These are phyloP conservation scores for Sycobia sp. DNA, from an alignment of 1,140 invertebrate genomes.

Conservation along the genomic window DNA sequence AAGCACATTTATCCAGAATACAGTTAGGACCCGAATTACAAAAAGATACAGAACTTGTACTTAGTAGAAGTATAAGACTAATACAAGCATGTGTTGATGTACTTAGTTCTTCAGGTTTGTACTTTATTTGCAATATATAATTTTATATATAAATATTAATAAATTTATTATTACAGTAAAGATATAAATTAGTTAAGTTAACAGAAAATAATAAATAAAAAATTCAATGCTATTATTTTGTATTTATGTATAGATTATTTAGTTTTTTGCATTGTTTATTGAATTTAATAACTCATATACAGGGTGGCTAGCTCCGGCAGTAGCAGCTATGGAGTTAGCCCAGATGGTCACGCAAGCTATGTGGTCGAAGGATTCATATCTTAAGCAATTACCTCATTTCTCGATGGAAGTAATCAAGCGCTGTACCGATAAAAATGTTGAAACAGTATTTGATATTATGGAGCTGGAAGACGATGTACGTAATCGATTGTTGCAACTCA, in stretches of 20 bases:
- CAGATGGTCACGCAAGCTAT: conserved; percentile 99
- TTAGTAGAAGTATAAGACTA: conserved; percentile 85
- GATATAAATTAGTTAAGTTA: too few relatives aligned
- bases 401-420: conserved; percentile 86
- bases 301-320: conserved; percentile 96
- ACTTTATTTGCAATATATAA: not conserved
- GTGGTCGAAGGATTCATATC: conserved; percentile 98
- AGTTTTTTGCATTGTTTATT: not conserved
- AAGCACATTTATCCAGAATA: conserved; percentile 93
- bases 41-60: conserved; percentile 91
- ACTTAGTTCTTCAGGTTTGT: conserved; percentile 81
- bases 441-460: conserved; percentile 98
- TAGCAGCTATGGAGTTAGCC: conserved; percentile 98
- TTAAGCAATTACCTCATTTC: conserved; percentile 97
- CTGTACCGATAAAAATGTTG: conserved; percentile 89
- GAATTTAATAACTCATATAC: not conserved
- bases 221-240: not conserved
- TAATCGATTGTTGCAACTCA: conserved; percentile 82
- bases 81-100: conserved; percentile 99
- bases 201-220: not conserved
- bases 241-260: too few relatives aligned
- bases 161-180: not conserved
- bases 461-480: conserved; percentile 96
- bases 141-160: not conserved
- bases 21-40: conserved; percentile 95